Percentiles rank a stretch among this genome's conserved stretches.
Conservation (phyloP, 2,888 invertebrate species). For the Drosophila nigritarsus region DNA sequence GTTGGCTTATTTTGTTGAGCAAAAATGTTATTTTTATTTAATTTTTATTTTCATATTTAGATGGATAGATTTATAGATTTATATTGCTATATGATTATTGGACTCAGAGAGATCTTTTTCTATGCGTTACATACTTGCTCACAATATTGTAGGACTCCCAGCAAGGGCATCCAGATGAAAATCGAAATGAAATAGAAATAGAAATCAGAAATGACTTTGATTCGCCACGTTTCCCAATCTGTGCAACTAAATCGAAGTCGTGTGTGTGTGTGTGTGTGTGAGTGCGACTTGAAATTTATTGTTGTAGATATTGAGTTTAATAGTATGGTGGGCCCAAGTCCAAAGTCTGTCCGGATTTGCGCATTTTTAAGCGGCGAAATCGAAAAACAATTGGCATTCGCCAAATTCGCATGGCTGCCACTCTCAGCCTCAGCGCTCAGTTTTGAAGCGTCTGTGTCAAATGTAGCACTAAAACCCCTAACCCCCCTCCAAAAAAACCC, state of each 20-base stretch:
- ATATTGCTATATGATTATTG: background rate
- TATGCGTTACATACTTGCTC: background rate
- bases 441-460: slow-evolving; percentile 68
- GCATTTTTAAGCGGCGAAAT: slow-evolving; percentile 75
- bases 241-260: slow-evolving; percentile 50
- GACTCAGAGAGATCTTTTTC: too few relatives aligned
- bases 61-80: too few relatives aligned
- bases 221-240: slow-evolving; percentile 72
- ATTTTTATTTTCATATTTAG: too few relatives aligned
- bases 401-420: slow-evolving; percentile 71
- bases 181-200: slow-evolving; percentile 20
- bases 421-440: slow-evolving; percentile 43
- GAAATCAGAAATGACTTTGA: slow-evolving; percentile 58
- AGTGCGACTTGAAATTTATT: slow-evolving; percentile 73
- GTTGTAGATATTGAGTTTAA: slow-evolving; percentile 83
- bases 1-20: background rate
- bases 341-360: slow-evolving; percentile 54
- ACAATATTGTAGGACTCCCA: background rate
- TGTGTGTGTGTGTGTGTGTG: slow-evolving; percentile 28
- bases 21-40: background rate
- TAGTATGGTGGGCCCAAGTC: slow-evolving; percentile 58
- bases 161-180: slow-evolving; percentile 2
- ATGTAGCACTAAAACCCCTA: slow-evolving; percentile 40
- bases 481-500: background rate
- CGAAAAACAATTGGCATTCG: slow-evolving; percentile 81